Evolutionary conservation across 2,888 invertebrate species (phyloP), one percentile per base, ranked within the genome.

Genomic region (Lottia scabra): DNA sequence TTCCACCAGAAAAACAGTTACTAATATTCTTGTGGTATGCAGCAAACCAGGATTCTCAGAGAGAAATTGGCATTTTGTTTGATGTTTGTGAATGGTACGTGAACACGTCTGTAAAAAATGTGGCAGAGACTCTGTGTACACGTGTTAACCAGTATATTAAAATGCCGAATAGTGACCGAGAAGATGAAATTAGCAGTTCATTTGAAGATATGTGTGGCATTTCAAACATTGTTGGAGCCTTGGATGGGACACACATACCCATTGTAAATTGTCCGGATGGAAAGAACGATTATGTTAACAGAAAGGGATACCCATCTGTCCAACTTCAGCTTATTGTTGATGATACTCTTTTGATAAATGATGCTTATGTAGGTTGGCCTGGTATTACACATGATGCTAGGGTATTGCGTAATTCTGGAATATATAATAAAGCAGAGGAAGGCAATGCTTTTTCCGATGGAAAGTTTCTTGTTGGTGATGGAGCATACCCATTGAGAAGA

Each of bases 251-350:
- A 26, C 65, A 73, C 62, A 46, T 73, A 30, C 45, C 23, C 0
- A 30, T 73, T 2, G 23, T 65, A 19, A 65, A 65, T 65, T 30
- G 15, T 38, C 67, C 65, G 44, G 64, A 64, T 15, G 72, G 72
- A 15, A 48, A 72, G 8, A 44, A 45, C 19, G 72, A 72, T 64
- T 72, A 72, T 45, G 46, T 68, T 15, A 72, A 72, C 46, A 23
- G 72, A 8, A 72, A 72, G 64, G 64, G 64, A 13, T 72, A 44
- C 26, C 68, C 68, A 63, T 64, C 72, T 46, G 23, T 72, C 16
- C 72, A 72, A 38, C 46, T 72, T 16, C 70, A 70, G 67, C 46
- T 74, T 2, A 62, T 74, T 23, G 67, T 63, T 10, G 73, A 74
- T 65, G 63, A 67, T 62, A 67, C 12, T n/a, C 27, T 74, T n/a